These are phyloP conservation scores for Thecocarcelia acutangulata DNA, from an alignment of 2,888 invertebrate genomes.

Conservation along the genomic window DNA sequence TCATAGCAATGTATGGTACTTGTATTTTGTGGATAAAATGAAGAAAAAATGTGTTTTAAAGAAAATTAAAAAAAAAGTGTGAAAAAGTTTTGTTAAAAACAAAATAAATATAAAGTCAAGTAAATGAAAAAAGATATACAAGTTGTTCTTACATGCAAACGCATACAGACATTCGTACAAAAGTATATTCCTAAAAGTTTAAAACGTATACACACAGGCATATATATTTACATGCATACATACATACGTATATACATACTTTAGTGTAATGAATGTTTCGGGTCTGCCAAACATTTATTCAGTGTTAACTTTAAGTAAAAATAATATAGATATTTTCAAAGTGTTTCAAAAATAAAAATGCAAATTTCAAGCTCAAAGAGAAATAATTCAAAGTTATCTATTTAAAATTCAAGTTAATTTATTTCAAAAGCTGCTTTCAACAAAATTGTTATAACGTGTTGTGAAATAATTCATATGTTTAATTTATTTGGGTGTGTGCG, in stretches of 20 bases:
- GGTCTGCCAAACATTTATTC: neutral
- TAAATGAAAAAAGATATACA: slow-evolving; percentile 7
- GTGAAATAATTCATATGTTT: slow-evolving; percentile 50
- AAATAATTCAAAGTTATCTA: slow-evolving; percentile 10
- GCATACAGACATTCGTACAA: neutral
- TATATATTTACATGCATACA: neutral
- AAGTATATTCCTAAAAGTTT: neutral
- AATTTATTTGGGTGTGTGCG: slow-evolving; percentile 60
- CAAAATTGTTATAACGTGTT: slow-evolving; percentile 50
- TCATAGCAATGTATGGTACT: slow-evolving; percentile 62
- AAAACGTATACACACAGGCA: neutral
- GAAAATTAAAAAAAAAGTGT: slow-evolving; percentile 25
- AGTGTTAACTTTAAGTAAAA: neutral
- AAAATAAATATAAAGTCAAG: slow-evolving; percentile 34
- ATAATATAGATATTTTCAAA: too few species aligned
- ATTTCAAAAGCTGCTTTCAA: slow-evolving; percentile 14
- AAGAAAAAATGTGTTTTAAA: slow-evolving; percentile 44
- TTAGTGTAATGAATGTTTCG: neutral
- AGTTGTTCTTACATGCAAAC: neutral
- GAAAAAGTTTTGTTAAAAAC: slow-evolving; percentile 14
- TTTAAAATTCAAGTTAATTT: slow-evolving; percentile 23
- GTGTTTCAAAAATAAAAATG: neutral
- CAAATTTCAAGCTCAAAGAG: neutral
- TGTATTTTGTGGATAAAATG: slow-evolving; percentile 53
- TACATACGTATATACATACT: neutral